Conservation (phyloP, 2,113 vertebrate genomes). For the Pluvianellus socialis region DNA sequence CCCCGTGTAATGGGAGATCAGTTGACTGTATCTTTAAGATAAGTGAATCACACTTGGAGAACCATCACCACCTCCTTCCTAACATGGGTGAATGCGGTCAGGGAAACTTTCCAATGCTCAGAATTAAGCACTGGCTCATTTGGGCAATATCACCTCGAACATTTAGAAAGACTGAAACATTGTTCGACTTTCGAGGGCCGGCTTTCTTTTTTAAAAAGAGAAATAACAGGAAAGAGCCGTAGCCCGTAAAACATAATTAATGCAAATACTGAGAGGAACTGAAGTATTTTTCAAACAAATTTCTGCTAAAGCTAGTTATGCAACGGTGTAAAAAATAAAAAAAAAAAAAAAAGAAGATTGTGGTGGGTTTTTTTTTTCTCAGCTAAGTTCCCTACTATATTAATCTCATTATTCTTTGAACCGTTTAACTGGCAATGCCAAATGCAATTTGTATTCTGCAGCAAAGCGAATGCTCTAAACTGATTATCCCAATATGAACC, state of each 20-base stretch:
- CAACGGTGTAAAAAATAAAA: slow-evolving; percentile 73
- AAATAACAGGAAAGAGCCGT: neutral
- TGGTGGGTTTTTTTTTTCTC: slow-evolving; percentile 72
- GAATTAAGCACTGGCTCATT: slow-evolving; percentile 2
- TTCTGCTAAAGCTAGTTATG: slow-evolving; percentile 77
- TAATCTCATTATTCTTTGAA: slow-evolving; percentile 99
- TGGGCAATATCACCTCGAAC: neutral
- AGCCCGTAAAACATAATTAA: slow-evolving; percentile 35
- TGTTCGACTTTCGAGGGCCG: neutral
- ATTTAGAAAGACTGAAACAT: neutral
- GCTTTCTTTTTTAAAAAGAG: neutral
- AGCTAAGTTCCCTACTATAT: slow-evolving; percentile 96
- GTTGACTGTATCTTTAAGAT: neutral
- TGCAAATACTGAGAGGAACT: slow-evolving; percentile 36
- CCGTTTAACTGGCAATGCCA: slow-evolving; percentile 97
- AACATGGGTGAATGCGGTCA: neutral
- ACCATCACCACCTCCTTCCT: neutral
- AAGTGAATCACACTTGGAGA: neutral
- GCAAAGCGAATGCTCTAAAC: slow-evolving; percentile 97
- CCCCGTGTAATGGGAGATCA: neutral
- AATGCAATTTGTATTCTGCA: slow-evolving; percentile 99
- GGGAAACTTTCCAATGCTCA: neutral
- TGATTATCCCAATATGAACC: slow-evolving; percentile 99
- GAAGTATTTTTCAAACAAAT: slow-evolving; percentile 61
- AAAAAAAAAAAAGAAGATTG: slow-evolving; percentile 49